Base-by-base conservation (phyloP, 92 coral and sea anemone species). In the Heliopora coerulea region DNA sequence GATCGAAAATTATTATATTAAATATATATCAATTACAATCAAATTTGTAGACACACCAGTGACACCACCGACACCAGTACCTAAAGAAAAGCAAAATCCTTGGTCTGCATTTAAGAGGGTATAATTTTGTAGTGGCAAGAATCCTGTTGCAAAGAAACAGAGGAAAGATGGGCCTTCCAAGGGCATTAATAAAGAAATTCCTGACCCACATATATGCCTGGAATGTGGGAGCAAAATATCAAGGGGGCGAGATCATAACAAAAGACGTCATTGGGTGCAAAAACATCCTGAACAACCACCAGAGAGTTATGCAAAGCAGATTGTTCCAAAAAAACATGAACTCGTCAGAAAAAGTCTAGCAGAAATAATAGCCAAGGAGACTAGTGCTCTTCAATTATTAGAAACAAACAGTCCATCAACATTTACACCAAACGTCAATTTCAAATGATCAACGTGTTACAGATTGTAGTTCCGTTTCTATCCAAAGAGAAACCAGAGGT, bases 101-200 rank as follows among this genome's bases (percentile, higher is more conserved):
- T 68, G 74, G 59, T 0, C 74, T 13, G 59, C 34, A 25, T 68
- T 68, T 25, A 68, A 68, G 32, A 9, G 74, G 24, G 20, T 66
- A 15, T 41, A 56, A 25, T 40, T 18, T 23, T 1, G 29, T 28
- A 11, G 11, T 4, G 33, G 40, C 54, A 65, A 1, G 0, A 65
- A 6, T 25, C n/a, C n/a, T n/a, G n/a, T n/a, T n/a, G n/a, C n/a
- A n/a, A n/a, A n/a, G n/a, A n/a, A n/a, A n/a, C n/a, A n/a, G n/a
- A n/a, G n/a, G n/a, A 20, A 7, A 0, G 30, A 66, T 35, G 27
- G 10, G 31, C 15, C 56, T 20, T 20, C 40, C 23, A 49, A 68
- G 59, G 11, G 46, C 1, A 46, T 10, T 9, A 7, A 54, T 3
- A 68, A 68, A 49, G 74, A 30, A 3, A 46, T 10, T 13, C 20